phyloP scores from a whole-genome alignment of 2,113 vertebrate species.

The Chaetops frenatus region DNA sequence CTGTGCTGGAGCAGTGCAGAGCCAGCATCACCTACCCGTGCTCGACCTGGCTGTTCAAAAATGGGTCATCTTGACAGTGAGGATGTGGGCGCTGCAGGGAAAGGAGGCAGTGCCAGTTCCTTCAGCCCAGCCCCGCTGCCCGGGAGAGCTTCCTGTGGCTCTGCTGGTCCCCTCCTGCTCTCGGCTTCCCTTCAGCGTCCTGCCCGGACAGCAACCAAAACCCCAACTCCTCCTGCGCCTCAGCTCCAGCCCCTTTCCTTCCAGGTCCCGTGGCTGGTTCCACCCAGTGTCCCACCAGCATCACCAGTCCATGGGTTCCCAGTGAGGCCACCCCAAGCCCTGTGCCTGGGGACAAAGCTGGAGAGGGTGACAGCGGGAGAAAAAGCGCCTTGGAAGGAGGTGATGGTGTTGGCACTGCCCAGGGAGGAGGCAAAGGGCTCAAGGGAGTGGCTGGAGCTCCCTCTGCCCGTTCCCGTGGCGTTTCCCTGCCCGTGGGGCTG shows the following conservation, averaged over 20 bases:
- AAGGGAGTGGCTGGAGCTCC: not conserved
- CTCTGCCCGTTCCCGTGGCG: fast-evolving
- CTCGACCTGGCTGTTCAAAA: not conserved
- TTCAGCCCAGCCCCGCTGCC: not conserved
- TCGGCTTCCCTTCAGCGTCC: not conserved
- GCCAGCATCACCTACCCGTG: not conserved
- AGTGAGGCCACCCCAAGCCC: not conserved
- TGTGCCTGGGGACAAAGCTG: not conserved
- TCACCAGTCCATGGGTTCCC: fast-evolving
- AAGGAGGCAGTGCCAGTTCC: not conserved
- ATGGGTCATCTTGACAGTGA: too few relatives aligned
- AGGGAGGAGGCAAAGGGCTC: not conserved
- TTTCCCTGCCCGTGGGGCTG: not conserved
- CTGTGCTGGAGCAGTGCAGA: not conserved
- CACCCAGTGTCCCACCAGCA: not conserved
- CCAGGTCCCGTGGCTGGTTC: not conserved
- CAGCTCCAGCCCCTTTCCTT: not conserved
- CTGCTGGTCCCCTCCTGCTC: not conserved
- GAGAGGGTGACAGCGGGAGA: not conserved
- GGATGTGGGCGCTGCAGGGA: not conserved
- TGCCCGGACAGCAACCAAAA: too few relatives aligned
- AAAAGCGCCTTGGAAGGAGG: not conserved
- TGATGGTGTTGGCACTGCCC: fast-evolving
- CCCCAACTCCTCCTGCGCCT: not conserved
- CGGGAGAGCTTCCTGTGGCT: not conserved